Base-by-base conservation (phyloP, 2,888 invertebrate genomes). In the Lepetodrilus schrolli region DNA sequence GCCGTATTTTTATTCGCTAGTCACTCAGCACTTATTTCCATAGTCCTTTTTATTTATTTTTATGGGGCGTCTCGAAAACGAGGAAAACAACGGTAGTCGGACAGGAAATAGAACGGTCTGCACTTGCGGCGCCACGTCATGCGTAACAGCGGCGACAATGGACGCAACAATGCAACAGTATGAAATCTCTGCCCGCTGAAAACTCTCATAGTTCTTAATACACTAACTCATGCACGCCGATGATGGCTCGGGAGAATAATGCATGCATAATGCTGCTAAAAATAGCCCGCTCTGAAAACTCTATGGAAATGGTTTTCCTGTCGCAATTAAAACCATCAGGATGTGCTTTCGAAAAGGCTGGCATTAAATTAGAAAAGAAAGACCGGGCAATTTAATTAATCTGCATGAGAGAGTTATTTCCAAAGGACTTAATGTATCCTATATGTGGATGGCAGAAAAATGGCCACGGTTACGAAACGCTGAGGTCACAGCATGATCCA, bases 161-260 rank as follows among this genome's bases (percentile, higher is more conserved):
- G 68, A 58, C 23, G 20, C 13, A 68, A 68, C 68, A 68, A 68
- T 68, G 26, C 47, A 68, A 26, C 47, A 43, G 47, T 68, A 68
- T 68, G 47, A 68, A 68, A 43, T 68, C 43, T n/a, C 47, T 68
- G n/a, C 47, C 38, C 38, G 21, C 43, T 68, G 68, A 68, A 68
- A 68, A 68, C 47, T 68, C 47, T 47, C 68, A 47, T 34, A 43
- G 47, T 20, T 68, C 68, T 68, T 68, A 43, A 47, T 38, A 26
- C 38, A 21, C 20, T 7, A 68, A 30, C 47, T 47, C 47, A 43
- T 43, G 68, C 47, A 38, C 26, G 47, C n/a, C 10, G n/a, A 17
- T 23, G 68, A 30, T 26, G 17, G n/a, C 47, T 21, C 23, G 10
- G 43, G 23, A n/a, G n/a, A 26, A 47, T 38, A 43, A 43, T 30